These are phyloP conservation scores for Cephus pulcher DNA, from an alignment of 2,888 invertebrate species.

Conservation along the genomic window DNA sequence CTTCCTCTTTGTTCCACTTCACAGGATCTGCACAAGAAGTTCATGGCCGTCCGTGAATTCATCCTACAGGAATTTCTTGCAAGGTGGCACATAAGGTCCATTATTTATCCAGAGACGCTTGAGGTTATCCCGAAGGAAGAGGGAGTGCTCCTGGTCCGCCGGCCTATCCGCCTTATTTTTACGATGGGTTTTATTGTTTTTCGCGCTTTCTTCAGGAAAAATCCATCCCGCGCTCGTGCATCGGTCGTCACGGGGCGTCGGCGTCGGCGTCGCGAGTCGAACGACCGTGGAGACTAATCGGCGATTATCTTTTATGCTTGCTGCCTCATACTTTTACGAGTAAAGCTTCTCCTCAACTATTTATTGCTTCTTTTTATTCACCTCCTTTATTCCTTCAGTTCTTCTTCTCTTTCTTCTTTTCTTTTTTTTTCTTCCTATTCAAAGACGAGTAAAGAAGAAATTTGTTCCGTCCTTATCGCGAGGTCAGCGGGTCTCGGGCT, in stretches of 20 bases:
- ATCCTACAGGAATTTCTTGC: conserved; percentile 6
- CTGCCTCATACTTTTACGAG: conserved; percentile 53
- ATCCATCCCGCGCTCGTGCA: not conserved
- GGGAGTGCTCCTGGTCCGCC: not conserved
- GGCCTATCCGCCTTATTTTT: conserved; percentile 27
- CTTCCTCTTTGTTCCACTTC: not conserved
- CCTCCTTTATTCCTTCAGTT: conserved; percentile 12
- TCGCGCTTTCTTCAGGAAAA: not conserved
- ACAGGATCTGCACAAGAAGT: not conserved
- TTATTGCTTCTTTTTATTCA: conserved; percentile 4
- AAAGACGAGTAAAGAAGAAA: not conserved
- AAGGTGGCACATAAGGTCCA: conserved; percentile 7
- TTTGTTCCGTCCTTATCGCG: conserved; percentile 21
- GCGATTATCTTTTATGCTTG: conserved; percentile 50
- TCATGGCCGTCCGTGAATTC: not conserved
- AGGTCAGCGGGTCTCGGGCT: not conserved
- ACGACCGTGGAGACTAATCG: conserved; percentile 40
- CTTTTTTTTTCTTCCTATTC: not conserved
- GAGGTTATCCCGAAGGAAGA: not conserved
- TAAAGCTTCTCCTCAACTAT: conserved; percentile 26
- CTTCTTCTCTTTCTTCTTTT: not conserved
- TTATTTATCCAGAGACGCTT: conserved; percentile 15
- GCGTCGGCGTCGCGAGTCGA: not conserved
- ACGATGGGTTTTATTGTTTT: conserved; percentile 30
- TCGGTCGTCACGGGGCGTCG: conserved; percentile 8